A percentile compares a stretch with the other conserved stretches of the same genome.
Conservation (phyloP, 1,140 invertebrate genomes). For the Drosophila novamexicana region DNA sequence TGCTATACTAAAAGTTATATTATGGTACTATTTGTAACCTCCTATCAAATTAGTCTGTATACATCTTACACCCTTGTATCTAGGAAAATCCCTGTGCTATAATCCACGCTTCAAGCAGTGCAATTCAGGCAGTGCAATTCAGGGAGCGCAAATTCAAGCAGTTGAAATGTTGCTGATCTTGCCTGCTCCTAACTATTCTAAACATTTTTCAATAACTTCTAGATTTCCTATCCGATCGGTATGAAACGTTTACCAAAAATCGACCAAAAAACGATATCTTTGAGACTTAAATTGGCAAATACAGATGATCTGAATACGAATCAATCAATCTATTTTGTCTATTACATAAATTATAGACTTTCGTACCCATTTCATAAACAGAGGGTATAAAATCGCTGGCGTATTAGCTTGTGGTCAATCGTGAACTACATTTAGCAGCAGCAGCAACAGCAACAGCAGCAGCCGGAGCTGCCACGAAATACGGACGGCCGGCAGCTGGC, state of each 20-base stretch:
- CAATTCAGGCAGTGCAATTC: neutral
- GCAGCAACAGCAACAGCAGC: constrained; percentile 3
- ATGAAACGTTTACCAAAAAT: no score
- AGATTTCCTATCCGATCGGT: no score
- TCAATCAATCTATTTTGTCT: no score
- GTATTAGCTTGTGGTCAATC: constrained; percentile 22
- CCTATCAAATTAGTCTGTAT: no score
- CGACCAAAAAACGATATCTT: no score
- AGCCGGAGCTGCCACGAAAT: constrained; percentile 8
- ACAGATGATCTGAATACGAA: no score
- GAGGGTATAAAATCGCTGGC: constrained; percentile 28
- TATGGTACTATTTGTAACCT: neutral
- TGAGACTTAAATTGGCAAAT: no score
- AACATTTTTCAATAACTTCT: no score
- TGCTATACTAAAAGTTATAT: neutral
- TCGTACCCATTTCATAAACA: neutral
- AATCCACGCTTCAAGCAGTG: neutral
- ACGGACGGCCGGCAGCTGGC: neutral
- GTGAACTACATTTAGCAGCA: constrained; percentile 54
- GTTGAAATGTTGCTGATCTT: neutral
- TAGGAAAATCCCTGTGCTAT: no score
- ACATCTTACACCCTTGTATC: no score
- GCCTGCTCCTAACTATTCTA: no score
- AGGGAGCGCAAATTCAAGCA: neutral
- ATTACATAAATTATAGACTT: neutral